phyloP scores from a whole-genome alignment of 1,140 invertebrate genomes.

The Mycetomoellerius zeteki region DNA sequence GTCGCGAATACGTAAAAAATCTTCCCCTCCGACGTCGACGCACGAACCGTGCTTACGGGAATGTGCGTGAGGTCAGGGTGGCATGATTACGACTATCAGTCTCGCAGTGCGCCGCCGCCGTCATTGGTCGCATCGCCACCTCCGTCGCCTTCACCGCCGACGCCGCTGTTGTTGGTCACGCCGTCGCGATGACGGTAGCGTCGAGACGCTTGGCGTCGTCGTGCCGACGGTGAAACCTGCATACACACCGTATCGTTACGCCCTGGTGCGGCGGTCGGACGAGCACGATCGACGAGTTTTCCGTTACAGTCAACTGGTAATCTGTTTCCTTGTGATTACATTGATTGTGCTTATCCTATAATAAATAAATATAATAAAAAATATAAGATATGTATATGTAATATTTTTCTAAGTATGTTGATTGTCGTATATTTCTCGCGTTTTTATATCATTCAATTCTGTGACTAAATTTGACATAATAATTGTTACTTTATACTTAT shows the following conservation, averaged over 20 bases:
- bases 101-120: conserved; percentile 59
- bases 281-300: neutral
- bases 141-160: conserved; percentile 72
- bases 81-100: conserved; percentile 85
- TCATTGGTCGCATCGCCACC: conserved; percentile 72
- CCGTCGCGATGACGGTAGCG: conserved; percentile 69
- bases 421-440: neutral
- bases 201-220: conserved; percentile 76
- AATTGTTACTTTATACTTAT: neutral
- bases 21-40: conserved; percentile 65
- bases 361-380: neutral
- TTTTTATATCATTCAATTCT: neutral
- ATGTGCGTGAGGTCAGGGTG: conserved; percentile 83
- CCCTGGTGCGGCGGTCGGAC: conserved; percentile 30
- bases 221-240: conserved; percentile 44
- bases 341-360: too few relatives aligned
- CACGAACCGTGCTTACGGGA: conserved; percentile 77
- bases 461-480: neutral
- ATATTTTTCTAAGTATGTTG: neutral
- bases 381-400: neutral
- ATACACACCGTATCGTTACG: conserved; percentile 77
- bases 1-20: conserved; percentile 35
- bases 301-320: neutral
- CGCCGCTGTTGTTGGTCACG: conserved; percentile 71
- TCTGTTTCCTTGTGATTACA: neutral